Conservation (phyloP, 2,888 invertebrate genomes). For the Tetragonula carbonaria region DNA sequence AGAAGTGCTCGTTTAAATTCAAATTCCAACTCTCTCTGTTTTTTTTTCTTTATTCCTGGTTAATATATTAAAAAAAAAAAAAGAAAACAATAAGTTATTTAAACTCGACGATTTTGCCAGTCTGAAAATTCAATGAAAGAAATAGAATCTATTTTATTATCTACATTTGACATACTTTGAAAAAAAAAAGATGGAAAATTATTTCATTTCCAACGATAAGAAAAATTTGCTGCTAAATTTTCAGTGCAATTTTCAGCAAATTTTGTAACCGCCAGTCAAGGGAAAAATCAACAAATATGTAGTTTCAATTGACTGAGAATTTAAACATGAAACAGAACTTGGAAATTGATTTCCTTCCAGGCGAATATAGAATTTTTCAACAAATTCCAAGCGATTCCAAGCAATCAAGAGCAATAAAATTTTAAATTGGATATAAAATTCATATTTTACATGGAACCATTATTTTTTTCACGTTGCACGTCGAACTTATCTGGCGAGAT, state of each 20-base stretch:
- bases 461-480: neutral
- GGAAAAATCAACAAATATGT: too few relatives aligned
- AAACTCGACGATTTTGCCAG: too few relatives aligned
- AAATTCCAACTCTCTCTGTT: neutral
- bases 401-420: neutral
- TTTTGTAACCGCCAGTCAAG: too few relatives aligned
- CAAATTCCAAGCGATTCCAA: neutral
- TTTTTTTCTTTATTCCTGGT: neutral
- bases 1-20: neutral
- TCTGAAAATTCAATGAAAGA: too few relatives aligned
- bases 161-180: neutral
- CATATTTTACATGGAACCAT: neutral
- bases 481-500: constrained; percentile 9
- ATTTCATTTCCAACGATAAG: too few relatives aligned
- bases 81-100: too few relatives aligned
- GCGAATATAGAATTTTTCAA: neutral
- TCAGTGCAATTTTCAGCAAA: too few relatives aligned
- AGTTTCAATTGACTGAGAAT: neutral
- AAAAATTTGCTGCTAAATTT: too few relatives aligned
- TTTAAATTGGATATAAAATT: neutral
- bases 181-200: too few relatives aligned
- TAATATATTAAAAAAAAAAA: neutral
- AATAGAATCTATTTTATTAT: too few relatives aligned
- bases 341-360: neutral
- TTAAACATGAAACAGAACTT: too few relatives aligned